Evolutionary conservation across 2,797 vertebrate species (phyloP).

Genomic region (Chelonia mydas): DNA sequence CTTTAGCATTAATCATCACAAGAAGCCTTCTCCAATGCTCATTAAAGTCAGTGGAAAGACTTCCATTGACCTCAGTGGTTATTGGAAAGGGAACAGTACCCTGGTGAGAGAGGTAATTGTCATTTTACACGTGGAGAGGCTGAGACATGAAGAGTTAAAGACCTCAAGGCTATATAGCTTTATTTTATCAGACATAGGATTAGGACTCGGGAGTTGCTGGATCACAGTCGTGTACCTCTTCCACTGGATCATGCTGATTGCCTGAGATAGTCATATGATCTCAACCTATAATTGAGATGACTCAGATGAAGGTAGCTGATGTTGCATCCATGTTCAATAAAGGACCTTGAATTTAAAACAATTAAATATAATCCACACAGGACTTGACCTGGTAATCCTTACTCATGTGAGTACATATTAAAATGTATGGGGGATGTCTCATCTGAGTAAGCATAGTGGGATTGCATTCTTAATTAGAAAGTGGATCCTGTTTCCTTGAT

Average conservation of each 20-base stretch:
- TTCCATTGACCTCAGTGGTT: background rate
- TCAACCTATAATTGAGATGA: background rate
- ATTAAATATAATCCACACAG: background rate
- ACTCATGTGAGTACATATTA: background rate
- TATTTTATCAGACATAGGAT: background rate
- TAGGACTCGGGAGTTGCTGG: background rate
- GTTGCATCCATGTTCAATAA: background rate
- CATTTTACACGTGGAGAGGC: background rate
- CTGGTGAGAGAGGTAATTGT: background rate
- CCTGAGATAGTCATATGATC: background rate
- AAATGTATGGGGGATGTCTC: background rate
- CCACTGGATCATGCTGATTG: background rate
- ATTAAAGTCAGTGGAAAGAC: background rate
- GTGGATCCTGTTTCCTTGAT: background rate
- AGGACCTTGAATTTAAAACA: background rate
- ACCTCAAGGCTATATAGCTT: background rate
- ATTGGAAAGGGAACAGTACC: background rate
- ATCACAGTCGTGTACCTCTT: slow-evolving; percentile 33
- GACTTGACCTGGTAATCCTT: background rate
- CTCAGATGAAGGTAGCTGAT: background rate
- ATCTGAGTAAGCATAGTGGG: background rate
- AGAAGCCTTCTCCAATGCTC: background rate
- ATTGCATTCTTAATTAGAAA: background rate
- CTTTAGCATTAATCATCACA: background rate
- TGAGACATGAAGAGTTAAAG: background rate